phyloP scores from a whole-genome alignment of 2,888 invertebrate species.

The Fabriciana adippe region DNA sequence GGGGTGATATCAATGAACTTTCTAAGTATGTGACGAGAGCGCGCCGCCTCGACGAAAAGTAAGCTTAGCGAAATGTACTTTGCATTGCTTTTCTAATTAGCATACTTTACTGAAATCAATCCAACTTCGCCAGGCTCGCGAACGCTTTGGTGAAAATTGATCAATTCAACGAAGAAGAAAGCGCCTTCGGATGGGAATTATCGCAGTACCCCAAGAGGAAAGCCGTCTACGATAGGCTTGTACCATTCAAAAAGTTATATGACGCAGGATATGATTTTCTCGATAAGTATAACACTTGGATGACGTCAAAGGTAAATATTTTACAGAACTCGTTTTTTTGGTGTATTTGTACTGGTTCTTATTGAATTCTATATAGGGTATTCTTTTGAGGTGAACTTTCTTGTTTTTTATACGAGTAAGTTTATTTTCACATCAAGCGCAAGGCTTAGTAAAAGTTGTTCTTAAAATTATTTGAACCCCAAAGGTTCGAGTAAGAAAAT shows the following conservation, averaged over 20 bases:
- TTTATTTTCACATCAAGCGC: no score
- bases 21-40: conserved; percentile 92
- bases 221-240: conserved; percentile 88
- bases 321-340: not conserved
- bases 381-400: no score
- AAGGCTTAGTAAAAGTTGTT: no score
- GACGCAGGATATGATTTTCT: conserved; percentile 94
- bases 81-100: not conserved
- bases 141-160: conserved; percentile 91
- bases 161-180: conserved; percentile 95
- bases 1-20: conserved; percentile 93
- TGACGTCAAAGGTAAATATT: conserved; percentile 83
- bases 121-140: conserved; percentile 75
- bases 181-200: conserved; percentile 92
- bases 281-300: conserved; percentile 92
- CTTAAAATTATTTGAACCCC: no score
- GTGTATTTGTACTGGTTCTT: no score
- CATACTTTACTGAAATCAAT: not conserved
- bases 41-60: conserved; percentile 87
- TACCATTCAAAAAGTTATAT: conserved; percentile 93
- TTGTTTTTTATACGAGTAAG: no score
- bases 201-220: conserved; percentile 95
- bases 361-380: no score
- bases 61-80: conserved; percentile 38
- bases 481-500: not conserved